Conservation (phyloP, 2,888 invertebrate species). For the Amaurobius ferox region DNA sequence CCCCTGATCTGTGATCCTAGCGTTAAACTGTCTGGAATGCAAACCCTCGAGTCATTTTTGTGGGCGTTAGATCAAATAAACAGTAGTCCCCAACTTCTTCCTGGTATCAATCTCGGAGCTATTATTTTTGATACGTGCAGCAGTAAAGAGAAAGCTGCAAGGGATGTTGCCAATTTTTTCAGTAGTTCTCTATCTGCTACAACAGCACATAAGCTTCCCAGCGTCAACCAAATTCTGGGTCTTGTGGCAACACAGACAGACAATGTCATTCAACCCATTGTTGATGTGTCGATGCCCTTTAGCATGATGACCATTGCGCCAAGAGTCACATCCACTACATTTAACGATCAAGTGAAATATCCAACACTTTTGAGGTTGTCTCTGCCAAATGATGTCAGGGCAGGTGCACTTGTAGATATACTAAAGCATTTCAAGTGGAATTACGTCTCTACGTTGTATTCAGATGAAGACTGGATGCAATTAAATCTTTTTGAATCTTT, state of each 20-base stretch:
- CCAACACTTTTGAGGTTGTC: conserved; percentile 75
- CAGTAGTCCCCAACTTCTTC: conserved; percentile 73
- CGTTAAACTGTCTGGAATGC: conserved; percentile 75
- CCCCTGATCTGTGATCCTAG: conserved; percentile 75
- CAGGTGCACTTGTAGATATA: conserved; percentile 77
- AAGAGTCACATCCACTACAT: conserved; percentile 74
- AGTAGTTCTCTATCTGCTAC: conserved; percentile 69
- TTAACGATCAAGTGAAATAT: conserved; percentile 75
- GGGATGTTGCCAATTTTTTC: conserved; percentile 73
- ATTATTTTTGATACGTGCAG: conserved; percentile 76
- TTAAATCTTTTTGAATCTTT: conserved; percentile 54
- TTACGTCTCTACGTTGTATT: conserved; percentile 78
- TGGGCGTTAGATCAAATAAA: conserved; percentile 77
- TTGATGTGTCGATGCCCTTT: conserved; percentile 73
- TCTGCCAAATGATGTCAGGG: conserved; percentile 74
- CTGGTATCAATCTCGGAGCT: conserved; percentile 75
- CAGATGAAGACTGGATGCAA: conserved; percentile 74
- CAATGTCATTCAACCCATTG: conserved; percentile 69
- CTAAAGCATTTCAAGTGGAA: conserved; percentile 78
- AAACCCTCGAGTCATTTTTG: conserved; percentile 77
- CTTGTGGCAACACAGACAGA: conserved; percentile 64
- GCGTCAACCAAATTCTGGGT: conserved; percentile 61
- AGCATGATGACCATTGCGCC: conserved; percentile 70
- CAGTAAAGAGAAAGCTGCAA: conserved; percentile 73
- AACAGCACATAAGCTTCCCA: conserved; percentile 55